A percentile compares a stretch with the other conserved stretches of the same genome.
Conservation (phyloP, 1,140 invertebrate species). For the Probaryconus sp. region DNA sequence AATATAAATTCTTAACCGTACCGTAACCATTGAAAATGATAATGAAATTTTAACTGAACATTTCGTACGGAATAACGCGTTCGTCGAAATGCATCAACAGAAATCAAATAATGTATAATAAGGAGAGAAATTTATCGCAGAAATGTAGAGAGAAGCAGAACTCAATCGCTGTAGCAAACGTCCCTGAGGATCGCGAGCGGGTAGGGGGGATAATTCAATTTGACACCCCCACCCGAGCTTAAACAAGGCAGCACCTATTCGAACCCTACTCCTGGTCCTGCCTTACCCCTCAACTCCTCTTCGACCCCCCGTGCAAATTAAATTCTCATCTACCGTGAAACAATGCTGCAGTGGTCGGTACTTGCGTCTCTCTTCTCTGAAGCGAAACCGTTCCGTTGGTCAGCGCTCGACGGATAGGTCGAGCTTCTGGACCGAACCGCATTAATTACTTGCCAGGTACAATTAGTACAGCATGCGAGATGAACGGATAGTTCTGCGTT, state of each 20-base stretch:
- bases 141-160: slow-evolving; percentile 27
- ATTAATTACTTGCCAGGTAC: slow-evolving; percentile 74
- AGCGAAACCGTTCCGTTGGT: slow-evolving; percentile 61
- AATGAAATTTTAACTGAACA: background rate
- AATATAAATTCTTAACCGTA: no score
- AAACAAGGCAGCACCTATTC: slow-evolving; percentile 75
- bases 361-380: slow-evolving; percentile 50
- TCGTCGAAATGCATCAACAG: slow-evolving; percentile 1
- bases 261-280: slow-evolving; percentile 36
- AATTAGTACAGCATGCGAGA: slow-evolving; percentile 48
- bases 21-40: background rate
- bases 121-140: slow-evolving; percentile 1
- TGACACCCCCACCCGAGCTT: slow-evolving; percentile 77
- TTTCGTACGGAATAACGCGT: background rate
- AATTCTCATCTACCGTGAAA: slow-evolving; percentile 78
- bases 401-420: slow-evolving; percentile 61
- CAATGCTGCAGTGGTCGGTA: slow-evolving; percentile 70
- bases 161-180: slow-evolving; percentile 67
- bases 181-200: slow-evolving; percentile 68
- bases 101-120: slow-evolving; percentile 9
- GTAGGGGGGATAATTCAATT: slow-evolving; percentile 75
- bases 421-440: slow-evolving; percentile 67
- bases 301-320: slow-evolving; percentile 73
- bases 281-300: slow-evolving; percentile 47
- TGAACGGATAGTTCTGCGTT: slow-evolving; percentile 1